Percentiles rank a stretch among this genome's conserved stretches.
These are phyloP conservation scores for Agapetus fuscipes DNA, from an alignment of 2,888 invertebrate species.

Conservation along the genomic window DNA sequence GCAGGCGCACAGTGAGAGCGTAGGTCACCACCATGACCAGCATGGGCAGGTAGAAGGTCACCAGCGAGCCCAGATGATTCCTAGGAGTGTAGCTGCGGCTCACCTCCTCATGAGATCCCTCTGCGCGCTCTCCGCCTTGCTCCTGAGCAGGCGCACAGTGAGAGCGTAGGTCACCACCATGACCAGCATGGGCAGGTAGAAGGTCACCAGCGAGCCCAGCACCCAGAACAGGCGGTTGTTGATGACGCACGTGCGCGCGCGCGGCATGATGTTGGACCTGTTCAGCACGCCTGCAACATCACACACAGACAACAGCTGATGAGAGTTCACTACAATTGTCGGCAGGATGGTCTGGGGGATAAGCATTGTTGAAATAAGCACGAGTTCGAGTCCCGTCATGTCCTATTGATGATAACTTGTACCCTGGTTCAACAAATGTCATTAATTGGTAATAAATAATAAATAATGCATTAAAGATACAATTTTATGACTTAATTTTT, in stretches of 20 bases:
- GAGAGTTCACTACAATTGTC: no score
- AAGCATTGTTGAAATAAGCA: no score
- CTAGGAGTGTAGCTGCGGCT: not conserved
- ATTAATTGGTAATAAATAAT: no score
- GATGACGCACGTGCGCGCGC: conserved; percentile 65
- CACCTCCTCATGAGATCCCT: conserved; percentile 24
- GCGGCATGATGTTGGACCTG: conserved; percentile 71
- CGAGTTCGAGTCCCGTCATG: no score
- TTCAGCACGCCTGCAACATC: conserved; percentile 57
- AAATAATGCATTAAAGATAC: not conserved
- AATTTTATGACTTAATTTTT: no score
- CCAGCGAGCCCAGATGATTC: not conserved
- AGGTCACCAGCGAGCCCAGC: conserved; percentile 86
- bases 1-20: conserved; percentile 76
- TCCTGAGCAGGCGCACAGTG: conserved; percentile 76
- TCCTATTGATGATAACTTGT: no score
- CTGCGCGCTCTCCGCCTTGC: conserved; percentile 64
- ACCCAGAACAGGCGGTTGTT: conserved; percentile 81
- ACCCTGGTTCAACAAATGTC: no score
- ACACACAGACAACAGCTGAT: no score
- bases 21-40: conserved; percentile 91
- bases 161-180: conserved; percentile 90
- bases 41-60: conserved; percentile 46
- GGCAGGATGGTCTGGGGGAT: no score
- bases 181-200: conserved; percentile 90